Percentiles rank a stretch among this genome's conserved stretches.
Conservation (phyloP, 1,140 invertebrate species). For the Diorhabda elongata region DNA sequence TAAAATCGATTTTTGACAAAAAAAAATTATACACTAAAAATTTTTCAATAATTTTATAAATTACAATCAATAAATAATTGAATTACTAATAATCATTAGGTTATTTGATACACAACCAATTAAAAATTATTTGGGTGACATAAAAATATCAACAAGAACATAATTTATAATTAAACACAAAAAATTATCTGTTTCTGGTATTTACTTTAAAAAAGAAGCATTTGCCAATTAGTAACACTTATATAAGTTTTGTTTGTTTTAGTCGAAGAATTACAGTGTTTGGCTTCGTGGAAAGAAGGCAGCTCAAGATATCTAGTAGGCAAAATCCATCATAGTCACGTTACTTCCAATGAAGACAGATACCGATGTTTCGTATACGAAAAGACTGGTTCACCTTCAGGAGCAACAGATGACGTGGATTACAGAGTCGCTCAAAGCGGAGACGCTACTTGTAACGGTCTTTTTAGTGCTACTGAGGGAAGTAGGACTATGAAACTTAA, state of each 20-base stretch:
- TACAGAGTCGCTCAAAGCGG: slow-evolving; percentile 82
- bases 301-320: slow-evolving; percentile 82
- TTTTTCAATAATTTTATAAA: no score
- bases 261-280: slow-evolving; percentile 83
- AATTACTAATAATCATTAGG: no score
- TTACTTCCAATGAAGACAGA: slow-evolving; percentile 83
- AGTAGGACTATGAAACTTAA: slow-evolving; percentile 70
- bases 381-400: slow-evolving; percentile 54
- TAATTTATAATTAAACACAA: no score
- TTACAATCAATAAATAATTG: no score
- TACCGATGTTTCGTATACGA: slow-evolving; percentile 92
- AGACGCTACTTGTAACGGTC: slow-evolving; percentile 82
- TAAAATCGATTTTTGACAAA: no score
- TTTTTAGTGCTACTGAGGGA: slow-evolving; percentile 75
- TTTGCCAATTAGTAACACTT: no score
- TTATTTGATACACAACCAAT: no score
- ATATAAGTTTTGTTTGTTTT: slow-evolving; percentile 33
- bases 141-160: no score
- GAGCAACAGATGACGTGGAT: slow-evolving; percentile 55
- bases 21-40: no score
- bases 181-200: no score
- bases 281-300: slow-evolving; percentile 86
- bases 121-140: no score
- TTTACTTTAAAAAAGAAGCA: no score
- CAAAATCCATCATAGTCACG: slow-evolving; percentile 73